Conservation (phyloP, 2,113 vertebrate genomes). For the Gymnogyps californianus region DNA sequence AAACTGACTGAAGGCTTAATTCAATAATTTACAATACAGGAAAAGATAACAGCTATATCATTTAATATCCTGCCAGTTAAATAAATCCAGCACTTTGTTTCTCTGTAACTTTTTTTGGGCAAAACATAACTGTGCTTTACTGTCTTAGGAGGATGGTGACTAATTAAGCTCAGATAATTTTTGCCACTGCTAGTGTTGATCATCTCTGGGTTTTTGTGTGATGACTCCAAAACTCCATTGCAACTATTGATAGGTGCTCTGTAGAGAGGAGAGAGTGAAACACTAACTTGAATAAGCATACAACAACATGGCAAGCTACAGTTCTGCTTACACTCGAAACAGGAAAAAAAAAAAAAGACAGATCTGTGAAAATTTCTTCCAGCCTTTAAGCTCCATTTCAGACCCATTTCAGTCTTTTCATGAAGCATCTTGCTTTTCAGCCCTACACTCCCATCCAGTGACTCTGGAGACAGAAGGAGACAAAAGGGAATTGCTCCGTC, state of each 20-base stretch:
- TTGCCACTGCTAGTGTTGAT: background rate
- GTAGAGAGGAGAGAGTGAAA: background rate
- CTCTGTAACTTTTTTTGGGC: background rate
- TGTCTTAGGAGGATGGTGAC: background rate
- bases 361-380: background rate
- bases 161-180: background rate
- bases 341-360: rapidly evolving
- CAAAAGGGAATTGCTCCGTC: background rate
- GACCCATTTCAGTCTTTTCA: background rate
- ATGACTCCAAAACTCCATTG: background rate
- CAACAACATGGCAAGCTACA: background rate
- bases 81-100: slow-evolving; percentile 22
- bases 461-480: background rate
- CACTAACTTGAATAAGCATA: background rate
- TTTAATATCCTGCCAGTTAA: slow-evolving; percentile 54
- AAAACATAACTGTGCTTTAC: background rate
- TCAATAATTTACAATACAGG: slow-evolving; percentile 44
- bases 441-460: rapidly evolving
- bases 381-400: background rate
- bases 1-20: slow-evolving; percentile 54
- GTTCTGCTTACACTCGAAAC: background rate
- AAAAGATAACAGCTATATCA: slow-evolving; percentile 51
- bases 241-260: background rate
- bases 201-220: background rate
- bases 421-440: background rate